Conservation (phyloP, 1,140 invertebrate species). For the Rhynchophorus ferrugineus region DNA sequence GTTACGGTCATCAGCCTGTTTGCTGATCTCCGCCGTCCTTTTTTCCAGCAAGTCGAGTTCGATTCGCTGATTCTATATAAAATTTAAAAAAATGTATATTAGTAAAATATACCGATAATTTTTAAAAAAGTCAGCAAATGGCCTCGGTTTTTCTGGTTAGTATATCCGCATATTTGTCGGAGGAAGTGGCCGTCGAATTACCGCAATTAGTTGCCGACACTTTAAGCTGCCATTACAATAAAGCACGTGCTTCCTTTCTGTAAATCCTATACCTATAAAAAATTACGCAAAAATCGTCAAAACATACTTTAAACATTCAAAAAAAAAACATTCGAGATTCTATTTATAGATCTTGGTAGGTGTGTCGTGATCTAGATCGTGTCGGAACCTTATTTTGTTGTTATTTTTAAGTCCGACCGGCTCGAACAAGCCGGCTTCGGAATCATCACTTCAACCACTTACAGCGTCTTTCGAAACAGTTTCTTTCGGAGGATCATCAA, state of each 20-base stretch:
- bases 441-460: neutral
- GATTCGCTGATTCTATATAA: slow-evolving; percentile 55
- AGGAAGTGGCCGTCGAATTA: slow-evolving; percentile 1
- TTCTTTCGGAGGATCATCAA: neutral
- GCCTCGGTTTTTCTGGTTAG: too few species aligned
- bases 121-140: too few species aligned
- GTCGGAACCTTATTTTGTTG: too few species aligned
- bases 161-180: too few species aligned
- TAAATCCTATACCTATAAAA: neutral
- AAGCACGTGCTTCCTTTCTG: too few species aligned
- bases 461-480: neutral
- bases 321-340: too few species aligned
- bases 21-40: slow-evolving; percentile 54
- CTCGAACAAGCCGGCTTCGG: too few species aligned
- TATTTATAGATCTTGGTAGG: too few species aligned
- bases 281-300: neutral
- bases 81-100: slow-evolving; percentile 31
- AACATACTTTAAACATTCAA: too few species aligned
- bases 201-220: slow-evolving; percentile 7
- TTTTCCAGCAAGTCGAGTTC: slow-evolving; percentile 60
- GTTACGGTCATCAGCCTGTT: slow-evolving; percentile 55
- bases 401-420: too few species aligned
- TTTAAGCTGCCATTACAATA: slow-evolving; percentile 2
- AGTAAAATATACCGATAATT: too few species aligned
- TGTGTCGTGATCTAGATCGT: too few species aligned